Percentiles rank a stretch among this genome's conserved stretches.
phyloP scores from a whole-genome alignment of 1,140 invertebrate species.

The Leptopilina boulardi region DNA sequence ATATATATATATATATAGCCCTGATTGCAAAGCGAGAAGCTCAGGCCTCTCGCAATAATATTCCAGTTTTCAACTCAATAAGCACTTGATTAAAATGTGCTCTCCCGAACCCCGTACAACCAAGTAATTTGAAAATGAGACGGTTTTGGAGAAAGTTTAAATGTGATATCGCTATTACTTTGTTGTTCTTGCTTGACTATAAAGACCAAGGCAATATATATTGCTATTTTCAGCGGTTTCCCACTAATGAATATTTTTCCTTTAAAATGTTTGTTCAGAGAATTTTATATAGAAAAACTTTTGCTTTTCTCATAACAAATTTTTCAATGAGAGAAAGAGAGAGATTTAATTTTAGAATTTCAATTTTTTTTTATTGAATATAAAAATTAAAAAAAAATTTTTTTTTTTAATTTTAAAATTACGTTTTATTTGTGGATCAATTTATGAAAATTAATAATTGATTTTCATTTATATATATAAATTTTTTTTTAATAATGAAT shows the following conservation, averaged over 20 bases:
- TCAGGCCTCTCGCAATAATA: constrained; percentile 59
- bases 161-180: constrained; percentile 48
- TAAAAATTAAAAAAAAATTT: too few relatives aligned
- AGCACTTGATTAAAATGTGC: constrained; percentile 68
- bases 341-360: too few relatives aligned
- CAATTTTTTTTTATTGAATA: too few relatives aligned
- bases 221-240: constrained; percentile 11
- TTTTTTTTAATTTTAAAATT: too few relatives aligned
- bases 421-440: too few relatives aligned
- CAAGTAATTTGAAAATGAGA: constrained; percentile 68
- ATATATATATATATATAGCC: too few relatives aligned
- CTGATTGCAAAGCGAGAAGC: constrained; percentile 22
- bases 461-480: too few relatives aligned
- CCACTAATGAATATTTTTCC: constrained; percentile 56
- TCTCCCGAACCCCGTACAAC: constrained; percentile 39
- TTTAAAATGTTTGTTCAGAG: constrained; percentile 42
- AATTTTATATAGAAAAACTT: constrained; percentile 24
- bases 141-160: constrained; percentile 61
- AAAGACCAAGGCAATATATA: constrained; percentile 23
- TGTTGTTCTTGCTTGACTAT: constrained; percentile 22
- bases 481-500: too few relatives aligned
- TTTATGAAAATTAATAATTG: too few relatives aligned
- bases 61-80: constrained; percentile 67
- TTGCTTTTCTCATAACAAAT: neutral
- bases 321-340: too few relatives aligned